phyloP scores from a whole-genome alignment of 2,113 vertebrate genomes.

The Alexandromys fortis region DNA sequence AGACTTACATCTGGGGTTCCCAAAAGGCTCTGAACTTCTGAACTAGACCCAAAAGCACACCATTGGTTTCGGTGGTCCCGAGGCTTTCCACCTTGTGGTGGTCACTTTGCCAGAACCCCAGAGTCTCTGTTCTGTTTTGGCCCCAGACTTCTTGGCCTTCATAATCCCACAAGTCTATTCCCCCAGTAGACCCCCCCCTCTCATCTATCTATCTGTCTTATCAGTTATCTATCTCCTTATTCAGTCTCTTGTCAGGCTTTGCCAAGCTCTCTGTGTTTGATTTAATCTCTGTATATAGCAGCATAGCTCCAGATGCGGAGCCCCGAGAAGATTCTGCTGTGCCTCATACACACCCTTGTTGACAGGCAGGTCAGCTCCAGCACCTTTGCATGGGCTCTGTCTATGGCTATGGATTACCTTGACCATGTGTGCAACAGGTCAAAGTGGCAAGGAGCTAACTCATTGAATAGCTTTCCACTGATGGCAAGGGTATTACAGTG shows the following conservation, averaged over 20 bases:
- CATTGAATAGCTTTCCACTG: background rate
- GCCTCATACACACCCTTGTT: too few relatives aligned
- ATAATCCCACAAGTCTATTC: background rate
- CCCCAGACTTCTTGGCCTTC: background rate
- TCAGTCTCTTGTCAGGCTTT: background rate
- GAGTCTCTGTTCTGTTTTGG: background rate
- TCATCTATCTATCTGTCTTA: background rate
- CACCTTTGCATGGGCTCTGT: background rate
- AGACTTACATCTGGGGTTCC: too few relatives aligned
- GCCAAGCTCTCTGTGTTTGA: background rate
- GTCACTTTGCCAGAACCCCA: background rate
- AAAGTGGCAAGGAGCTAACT: background rate
- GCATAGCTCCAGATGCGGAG: too few relatives aligned
- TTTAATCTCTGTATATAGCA: background rate
- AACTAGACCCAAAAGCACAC: background rate
- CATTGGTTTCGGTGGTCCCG: background rate
- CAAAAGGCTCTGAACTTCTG: too few relatives aligned
- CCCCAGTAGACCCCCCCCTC: background rate
- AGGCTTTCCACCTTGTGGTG: background rate
- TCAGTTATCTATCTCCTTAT: background rate
- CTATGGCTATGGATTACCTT: background rate
- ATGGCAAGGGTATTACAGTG: background rate
- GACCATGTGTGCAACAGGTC: too few relatives aligned
- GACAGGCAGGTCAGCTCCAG: rapidly evolving
- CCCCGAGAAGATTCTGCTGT: background rate